A percentile compares a stretch with the other conserved stretches of the same genome.
These are phyloP conservation scores for Onychostoma macrolepis DNA, from an alignment of 2,113 vertebrate species.

Conservation along the genomic window DNA sequence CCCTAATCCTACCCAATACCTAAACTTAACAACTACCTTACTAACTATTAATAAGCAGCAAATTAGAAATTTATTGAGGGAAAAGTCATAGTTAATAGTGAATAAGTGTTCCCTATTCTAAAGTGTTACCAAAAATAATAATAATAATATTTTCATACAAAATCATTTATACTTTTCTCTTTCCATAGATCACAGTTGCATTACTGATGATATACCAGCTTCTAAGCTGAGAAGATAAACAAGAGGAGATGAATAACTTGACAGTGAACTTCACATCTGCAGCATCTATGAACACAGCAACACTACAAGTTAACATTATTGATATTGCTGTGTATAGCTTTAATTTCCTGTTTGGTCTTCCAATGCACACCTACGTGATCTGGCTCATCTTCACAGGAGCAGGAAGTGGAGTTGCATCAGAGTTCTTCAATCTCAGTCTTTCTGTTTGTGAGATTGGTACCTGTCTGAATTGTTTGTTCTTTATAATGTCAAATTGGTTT, in stretches of 20 bases:
- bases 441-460: conserved; percentile 34
- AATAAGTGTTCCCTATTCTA: no score
- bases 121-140: no score
- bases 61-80: no score
- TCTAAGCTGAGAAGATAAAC: not conserved
- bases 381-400: not conserved
- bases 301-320: not conserved
- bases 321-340: not conserved
- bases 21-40: no score
- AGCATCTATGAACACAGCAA: no score
- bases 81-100: no score
- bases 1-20: no score
- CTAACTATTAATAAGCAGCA: no score
- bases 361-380: conserved; percentile 5
- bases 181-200: not conserved
- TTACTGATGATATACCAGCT: not conserved
- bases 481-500: not conserved
- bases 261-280: conserved; percentile 4
- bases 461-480: not conserved
- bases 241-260: not conserved
- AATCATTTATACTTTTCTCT: not conserved
- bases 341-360: conserved; percentile 9
- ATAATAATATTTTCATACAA: no score
- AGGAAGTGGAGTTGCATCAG: conserved; percentile 16
- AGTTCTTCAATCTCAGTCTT: conserved; percentile 43